These are phyloP conservation scores for Yponomeuta malinellus DNA, from an alignment of 2,888 invertebrate genomes.

Conservation along the genomic window DNA sequence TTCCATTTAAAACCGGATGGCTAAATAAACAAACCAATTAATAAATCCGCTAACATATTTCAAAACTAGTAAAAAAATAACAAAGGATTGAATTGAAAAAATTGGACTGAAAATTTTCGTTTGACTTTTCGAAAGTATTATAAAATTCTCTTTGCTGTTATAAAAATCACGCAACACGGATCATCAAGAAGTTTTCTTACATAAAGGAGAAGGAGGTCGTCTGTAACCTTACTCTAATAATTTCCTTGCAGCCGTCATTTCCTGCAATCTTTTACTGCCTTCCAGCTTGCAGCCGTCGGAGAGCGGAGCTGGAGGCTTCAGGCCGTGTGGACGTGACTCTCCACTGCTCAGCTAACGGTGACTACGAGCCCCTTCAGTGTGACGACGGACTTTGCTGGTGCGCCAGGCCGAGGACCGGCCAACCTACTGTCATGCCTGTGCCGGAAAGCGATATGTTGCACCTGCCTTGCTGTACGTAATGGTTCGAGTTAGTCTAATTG, in stretches of 20 bases:
- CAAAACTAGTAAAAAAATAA: too few relatives aligned
- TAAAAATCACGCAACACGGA: neutral
- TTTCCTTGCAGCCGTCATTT: neutral
- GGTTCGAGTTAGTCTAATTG: neutral
- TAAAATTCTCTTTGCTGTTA: neutral
- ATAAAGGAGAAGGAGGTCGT: too few relatives aligned
- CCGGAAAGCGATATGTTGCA: constrained; percentile 73
- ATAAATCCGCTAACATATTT: neutral
- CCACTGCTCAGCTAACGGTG: constrained; percentile 79
- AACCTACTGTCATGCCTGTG: constrained; percentile 71
- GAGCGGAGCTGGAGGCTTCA: constrained; percentile 68
- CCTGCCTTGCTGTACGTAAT: constrained; percentile 80
- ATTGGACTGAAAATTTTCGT: too few relatives aligned
- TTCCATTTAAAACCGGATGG: neutral
- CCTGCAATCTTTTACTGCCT: neutral
- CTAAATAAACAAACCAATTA: neutral
- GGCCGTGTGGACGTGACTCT: constrained; percentile 68
- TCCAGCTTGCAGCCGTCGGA: constrained; percentile 78
- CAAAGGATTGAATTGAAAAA: too few relatives aligned
- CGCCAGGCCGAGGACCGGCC: constrained; percentile 76
- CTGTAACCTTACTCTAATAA: too few relatives aligned
- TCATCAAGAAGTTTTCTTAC: too few relatives aligned
- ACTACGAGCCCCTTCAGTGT: constrained; percentile 82
- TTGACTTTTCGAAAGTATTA: neutral
- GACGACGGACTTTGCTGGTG: constrained; percentile 82